A percentile compares a stretch with the other conserved stretches of the same genome.
These are phyloP conservation scores for Zoanthus sansibaricus DNA, from an alignment of 92 coral and sea anemone species.

Conservation along the genomic window DNA sequence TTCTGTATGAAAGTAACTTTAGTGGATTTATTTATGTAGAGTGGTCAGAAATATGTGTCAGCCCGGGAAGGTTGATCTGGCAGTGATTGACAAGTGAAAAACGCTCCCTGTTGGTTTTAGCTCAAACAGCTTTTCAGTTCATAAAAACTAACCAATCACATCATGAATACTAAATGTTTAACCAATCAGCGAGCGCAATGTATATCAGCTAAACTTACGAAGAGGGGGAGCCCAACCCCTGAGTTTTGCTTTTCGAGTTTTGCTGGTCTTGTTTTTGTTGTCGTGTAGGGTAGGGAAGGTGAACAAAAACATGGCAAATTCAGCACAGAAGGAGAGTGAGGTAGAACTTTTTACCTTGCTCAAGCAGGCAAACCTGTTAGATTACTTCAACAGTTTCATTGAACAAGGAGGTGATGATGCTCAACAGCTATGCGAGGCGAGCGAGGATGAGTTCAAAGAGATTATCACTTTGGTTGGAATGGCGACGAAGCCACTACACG, in stretches of 20 bases:
- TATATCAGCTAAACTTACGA: slow-evolving; percentile 44
- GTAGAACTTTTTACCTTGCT: slow-evolving; percentile 90
- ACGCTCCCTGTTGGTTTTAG: slow-evolving; percentile 48
- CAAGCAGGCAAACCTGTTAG: slow-evolving; percentile 94
- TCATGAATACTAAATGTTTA: not conserved
- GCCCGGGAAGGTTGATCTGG: slow-evolving; percentile 33
- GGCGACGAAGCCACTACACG: slow-evolving; percentile 99
- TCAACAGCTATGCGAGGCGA: slow-evolving; percentile 97
- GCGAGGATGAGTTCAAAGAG: slow-evolving; percentile 98
- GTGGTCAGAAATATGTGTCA: not conserved
- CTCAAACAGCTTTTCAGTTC: not conserved
- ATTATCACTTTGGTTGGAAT: slow-evolving; percentile 96
- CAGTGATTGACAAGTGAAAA: slow-evolving; percentile 46
- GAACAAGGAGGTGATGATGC: slow-evolving; percentile 99
- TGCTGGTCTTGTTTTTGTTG: slow-evolving; percentile 52
- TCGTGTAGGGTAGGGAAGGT: slow-evolving; percentile 96
- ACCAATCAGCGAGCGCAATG: slow-evolving; percentile 42
- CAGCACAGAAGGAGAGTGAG: slow-evolving; percentile 98
- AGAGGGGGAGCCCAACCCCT: slow-evolving; percentile 56
- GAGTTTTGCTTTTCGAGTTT: slow-evolving; percentile 30
- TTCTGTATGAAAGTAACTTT: too few species aligned
- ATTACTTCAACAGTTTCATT: slow-evolving; percentile 93
- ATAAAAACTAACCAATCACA: slow-evolving; percentile 14
- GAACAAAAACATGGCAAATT: slow-evolving; percentile 88
- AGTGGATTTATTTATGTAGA: not conserved